Percentiles rank a stretch among this genome's conserved stretches.
phyloP scores from a whole-genome alignment of 2,888 invertebrate species.

The Epiblema foenella region DNA sequence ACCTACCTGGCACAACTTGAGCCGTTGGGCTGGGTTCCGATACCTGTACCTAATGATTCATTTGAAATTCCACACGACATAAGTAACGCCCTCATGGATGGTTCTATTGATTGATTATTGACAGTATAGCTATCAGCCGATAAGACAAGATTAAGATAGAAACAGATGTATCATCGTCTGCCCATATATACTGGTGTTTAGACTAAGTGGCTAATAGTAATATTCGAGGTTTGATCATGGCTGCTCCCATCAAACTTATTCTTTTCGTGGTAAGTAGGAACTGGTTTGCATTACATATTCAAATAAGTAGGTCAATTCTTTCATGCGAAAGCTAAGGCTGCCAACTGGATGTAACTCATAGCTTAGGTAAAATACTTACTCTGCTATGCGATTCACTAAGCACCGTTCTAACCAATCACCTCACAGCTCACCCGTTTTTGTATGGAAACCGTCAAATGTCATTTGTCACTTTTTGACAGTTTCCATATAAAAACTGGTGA shows the following conservation, averaged over 20 bases:
- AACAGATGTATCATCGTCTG: slow-evolving; percentile 6
- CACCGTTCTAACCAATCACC: too few species aligned
- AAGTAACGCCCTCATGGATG: not conserved
- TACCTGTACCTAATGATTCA: not conserved
- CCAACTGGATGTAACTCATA: too few species aligned
- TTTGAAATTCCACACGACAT: not conserved
- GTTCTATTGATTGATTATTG: not conserved
- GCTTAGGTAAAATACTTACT: too few species aligned
- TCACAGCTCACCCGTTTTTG: too few species aligned
- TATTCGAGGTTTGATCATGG: slow-evolving; percentile 19
- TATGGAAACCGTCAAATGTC: too few species aligned
- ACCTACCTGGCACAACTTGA: not conserved
- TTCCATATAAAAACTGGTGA: too few species aligned
- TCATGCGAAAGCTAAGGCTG: too few species aligned
- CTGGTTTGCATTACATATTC: too few species aligned
- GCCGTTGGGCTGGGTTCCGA: not conserved
- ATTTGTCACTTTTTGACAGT: too few species aligned
- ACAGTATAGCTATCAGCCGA: slow-evolving; percentile 22
- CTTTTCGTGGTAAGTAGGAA: slow-evolving; percentile 28
- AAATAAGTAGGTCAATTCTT: too few species aligned
- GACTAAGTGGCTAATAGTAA: slow-evolving; percentile 1
- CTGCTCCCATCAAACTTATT: slow-evolving; percentile 26
- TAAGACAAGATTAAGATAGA: slow-evolving; percentile 18
- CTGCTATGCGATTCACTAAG: too few species aligned
- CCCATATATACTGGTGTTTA: not conserved